Evolutionary conservation across 2,113 vertebrate genomes (phyloP).

Genomic region (crab-eating macaque (Macaca fascicularis)): T2T-MFA8v1.1 NC_088381.1:144573501-144574000

Average conservation of each 20-base stretch:
- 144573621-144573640: too few species aligned
- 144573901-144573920: not conserved
- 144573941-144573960: too few species aligned
- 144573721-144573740: too few species aligned
- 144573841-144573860: too few species aligned
- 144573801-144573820: not conserved
- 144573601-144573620: not conserved
- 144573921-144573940: rapidly evolving
- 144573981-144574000: not conserved
- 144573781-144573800: not conserved
- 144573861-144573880: not conserved
- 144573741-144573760: not conserved
- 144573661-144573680: not conserved
- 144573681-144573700: not conserved
- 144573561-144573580: too few species aligned
- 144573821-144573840: too few species aligned
- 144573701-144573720: too few species aligned
- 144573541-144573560: not conserved
- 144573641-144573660: rapidly evolving
- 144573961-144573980: too few species aligned
- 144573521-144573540: too few species aligned
- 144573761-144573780: too few species aligned
- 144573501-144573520: rapidly evolving
- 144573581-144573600: too few species aligned
- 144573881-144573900: too few species aligned